These are phyloP conservation scores for Pardosa pseudoannulata DNA, from an alignment of 2,888 invertebrate genomes.

Conservation along the genomic window DNA sequence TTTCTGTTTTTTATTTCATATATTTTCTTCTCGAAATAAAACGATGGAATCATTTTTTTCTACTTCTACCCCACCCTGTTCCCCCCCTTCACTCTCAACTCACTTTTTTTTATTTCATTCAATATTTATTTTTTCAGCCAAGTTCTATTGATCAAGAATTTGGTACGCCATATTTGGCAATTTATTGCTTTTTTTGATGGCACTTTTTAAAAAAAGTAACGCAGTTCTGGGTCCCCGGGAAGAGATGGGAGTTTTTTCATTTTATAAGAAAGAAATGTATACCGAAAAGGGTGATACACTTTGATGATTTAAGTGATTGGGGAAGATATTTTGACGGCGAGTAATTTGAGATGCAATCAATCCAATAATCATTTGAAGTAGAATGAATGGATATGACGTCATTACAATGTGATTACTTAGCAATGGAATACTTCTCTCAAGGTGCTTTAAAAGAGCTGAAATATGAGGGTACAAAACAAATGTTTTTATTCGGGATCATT, in stretches of 20 bases:
- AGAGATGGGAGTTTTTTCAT: background rate
- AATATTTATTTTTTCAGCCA: conserved; percentile 62
- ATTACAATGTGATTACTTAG: too few species aligned
- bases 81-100: conserved; percentile 9
- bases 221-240: background rate
- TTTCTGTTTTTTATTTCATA: conserved; percentile 70
- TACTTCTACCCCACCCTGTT: conserved; percentile 20
- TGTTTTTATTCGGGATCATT: too few species aligned
- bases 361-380: background rate
- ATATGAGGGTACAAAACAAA: too few species aligned
- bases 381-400: background rate
- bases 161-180: conserved; percentile 67
- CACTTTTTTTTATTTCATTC: conserved; percentile 48
- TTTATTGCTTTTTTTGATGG: conserved; percentile 57
- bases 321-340: background rate
- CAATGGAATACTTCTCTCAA: too few species aligned
- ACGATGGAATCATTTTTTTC: conserved; percentile 68
- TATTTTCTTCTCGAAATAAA: conserved; percentile 72
- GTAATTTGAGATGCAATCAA: background rate
- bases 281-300: background rate
- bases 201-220: conserved; percentile 6
- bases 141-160: conserved; percentile 63
- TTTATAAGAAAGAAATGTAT: too few species aligned
- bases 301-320: conserved; percentile 12
- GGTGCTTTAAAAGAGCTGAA: too few species aligned